These are phyloP conservation scores for Achatina immaculata DNA, from an alignment of 1,140 invertebrate genomes.

Conservation along the genomic window DNA sequence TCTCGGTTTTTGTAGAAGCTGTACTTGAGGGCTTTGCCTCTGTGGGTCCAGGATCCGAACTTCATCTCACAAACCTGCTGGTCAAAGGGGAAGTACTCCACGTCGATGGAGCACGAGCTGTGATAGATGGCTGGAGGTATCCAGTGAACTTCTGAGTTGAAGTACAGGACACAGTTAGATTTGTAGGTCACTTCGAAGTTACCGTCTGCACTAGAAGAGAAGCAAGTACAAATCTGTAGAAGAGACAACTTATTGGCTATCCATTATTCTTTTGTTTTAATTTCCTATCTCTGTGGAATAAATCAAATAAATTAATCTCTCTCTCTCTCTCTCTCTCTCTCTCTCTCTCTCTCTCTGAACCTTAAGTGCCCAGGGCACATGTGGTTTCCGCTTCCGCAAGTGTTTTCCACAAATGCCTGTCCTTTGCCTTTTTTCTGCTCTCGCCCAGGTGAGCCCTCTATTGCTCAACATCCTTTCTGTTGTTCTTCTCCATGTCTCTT, in stretches of 20 bases:
- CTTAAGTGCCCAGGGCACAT: no score
- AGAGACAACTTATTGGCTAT: not conserved
- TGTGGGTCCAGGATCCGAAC: constrained; percentile 99
- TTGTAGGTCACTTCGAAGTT: constrained; percentile 82
- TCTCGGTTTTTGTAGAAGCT: constrained; percentile 94
- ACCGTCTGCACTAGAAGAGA: constrained; percentile 55
- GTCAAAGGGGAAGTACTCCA: constrained; percentile 97
- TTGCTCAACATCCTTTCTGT: no score
- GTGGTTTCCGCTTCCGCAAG: no score
- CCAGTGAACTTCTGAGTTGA: constrained; percentile 93
- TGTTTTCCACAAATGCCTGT: no score
- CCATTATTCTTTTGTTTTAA: not conserved
- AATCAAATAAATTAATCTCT: no score
- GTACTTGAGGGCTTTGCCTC: constrained; percentile 95
- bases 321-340: not conserved
- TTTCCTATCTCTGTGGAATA: not conserved
- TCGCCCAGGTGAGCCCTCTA: no score
- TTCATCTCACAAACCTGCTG: constrained; percentile 98
- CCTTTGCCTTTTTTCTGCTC: no score
- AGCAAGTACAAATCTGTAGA: not conserved
- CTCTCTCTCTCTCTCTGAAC: constrained; percentile 22
- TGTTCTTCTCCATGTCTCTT: no score
- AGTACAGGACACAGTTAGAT: constrained; percentile 96
- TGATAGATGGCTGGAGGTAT: constrained; percentile 99
- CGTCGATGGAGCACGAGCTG: constrained; percentile 99